Evolutionary conservation across 2,797 vertebrate genomes (phyloP), one percentile per base, ranked within the genome.

Genomic region (Trematomus bernacchii): DNA sequence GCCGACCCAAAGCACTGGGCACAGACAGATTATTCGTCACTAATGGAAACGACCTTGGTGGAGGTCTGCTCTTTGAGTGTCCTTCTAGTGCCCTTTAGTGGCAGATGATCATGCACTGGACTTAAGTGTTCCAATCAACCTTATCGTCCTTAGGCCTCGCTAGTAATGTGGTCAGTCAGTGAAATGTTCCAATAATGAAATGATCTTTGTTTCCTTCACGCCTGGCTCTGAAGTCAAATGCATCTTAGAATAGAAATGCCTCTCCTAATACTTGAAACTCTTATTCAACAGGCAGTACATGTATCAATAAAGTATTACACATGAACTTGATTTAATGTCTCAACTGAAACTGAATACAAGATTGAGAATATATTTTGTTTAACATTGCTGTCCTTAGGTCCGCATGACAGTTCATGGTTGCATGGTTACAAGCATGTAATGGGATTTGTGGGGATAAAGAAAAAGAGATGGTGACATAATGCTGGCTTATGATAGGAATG

Each of bases 371-470:
- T 33, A 42, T 76, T 70, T 18, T 21, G 44, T 52, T 77, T 54
- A 12, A 68, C 75, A 71, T 19, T 58, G 19, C 48, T 10, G 30
- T 60, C 64, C 55, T 71, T 30, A 14, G 10, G 51, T 52, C 47
- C 65, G 66, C 4, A 70, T 68, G 69, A 63, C 61, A 15, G 37
- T 51, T 71, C 57, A 51, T 23, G 46, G 63, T 47, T 51, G 18
- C 43, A 57, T 61, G 52, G 44, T 81, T 68, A 53, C 33, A 33
- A 61, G 40, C 54, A 23, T 71, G 62, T 84, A 70, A 85, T 48
- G 60, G 52, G 66, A 87, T 83, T 82, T 77, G 64, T 53, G 66
- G 50, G 64, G 59, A 76, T 59, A 58, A 57, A 77, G 40, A 68
- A 50, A 77, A 68, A 69, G 23, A 30, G 15, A 61, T 10, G 27